A percentile compares a stretch with the other conserved stretches of the same genome.
Conservation (phyloP, 2,888 invertebrate species). For the Nomada fabriciana region DNA sequence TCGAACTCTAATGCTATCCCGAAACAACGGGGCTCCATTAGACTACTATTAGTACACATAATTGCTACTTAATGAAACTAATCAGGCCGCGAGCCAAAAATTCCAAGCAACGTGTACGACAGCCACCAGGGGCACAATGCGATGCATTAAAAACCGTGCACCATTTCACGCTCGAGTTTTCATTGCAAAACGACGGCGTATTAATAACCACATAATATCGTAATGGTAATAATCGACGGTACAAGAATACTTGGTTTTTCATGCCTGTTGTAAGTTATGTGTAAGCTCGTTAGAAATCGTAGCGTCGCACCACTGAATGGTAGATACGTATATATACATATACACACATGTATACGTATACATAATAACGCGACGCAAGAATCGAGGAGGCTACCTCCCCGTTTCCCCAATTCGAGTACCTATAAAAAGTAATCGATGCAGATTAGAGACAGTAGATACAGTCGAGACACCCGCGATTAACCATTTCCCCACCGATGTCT, state of each 20-base stretch:
- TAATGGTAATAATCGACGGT: neutral
- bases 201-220: neutral
- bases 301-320: slow-evolving; percentile 21
- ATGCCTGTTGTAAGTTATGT: neutral
- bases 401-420: slow-evolving; percentile 6
- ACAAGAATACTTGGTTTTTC: slow-evolving; percentile 10
- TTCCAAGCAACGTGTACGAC: slow-evolving; percentile 62
- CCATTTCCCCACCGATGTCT: slow-evolving; percentile 72
- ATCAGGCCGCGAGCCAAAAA: slow-evolving; percentile 15
- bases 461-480: slow-evolving; percentile 68
- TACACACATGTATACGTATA: too few relatives aligned
- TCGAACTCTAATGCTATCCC: neutral
- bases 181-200: slow-evolving; percentile 27
- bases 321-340: slow-evolving; percentile 1
- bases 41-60: slow-evolving; percentile 12
- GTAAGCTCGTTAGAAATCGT: slow-evolving; percentile 32
- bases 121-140: neutral
- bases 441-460: slow-evolving; percentile 63
- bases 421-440: slow-evolving; percentile 39
- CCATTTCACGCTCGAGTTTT: slow-evolving; percentile 20
- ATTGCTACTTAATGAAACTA: neutral
- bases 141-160: slow-evolving; percentile 6
- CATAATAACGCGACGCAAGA: slow-evolving; percentile 3
- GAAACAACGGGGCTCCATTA: neutral
- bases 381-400: slow-evolving; percentile 17